phyloP scores from a whole-genome alignment of 2,797 vertebrate species.

The Silurus lanzhouensis region DNA sequence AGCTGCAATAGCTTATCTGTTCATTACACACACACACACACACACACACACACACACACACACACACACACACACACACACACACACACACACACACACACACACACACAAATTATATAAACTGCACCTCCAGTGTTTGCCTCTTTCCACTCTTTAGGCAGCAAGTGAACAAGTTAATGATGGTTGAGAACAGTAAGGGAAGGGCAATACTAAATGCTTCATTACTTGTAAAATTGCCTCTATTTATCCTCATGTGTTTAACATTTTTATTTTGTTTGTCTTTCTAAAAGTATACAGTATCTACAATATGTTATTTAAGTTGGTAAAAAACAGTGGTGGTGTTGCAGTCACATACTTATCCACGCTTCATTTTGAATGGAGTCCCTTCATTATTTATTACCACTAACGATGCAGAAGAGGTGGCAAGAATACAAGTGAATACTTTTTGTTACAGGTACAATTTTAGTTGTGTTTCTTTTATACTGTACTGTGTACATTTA shows the following conservation, averaged over 20 bases:
- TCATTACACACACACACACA: not conserved
- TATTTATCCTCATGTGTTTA: conserved; percentile 12
- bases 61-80: not conserved
- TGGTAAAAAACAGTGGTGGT: not conserved
- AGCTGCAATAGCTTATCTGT: not conserved
- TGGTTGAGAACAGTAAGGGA: not conserved
- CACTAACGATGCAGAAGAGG: not conserved
- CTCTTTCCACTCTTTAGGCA: not conserved
- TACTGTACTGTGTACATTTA: no score
- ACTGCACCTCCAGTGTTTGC: not conserved
- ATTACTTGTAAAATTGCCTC: conserved; percentile 12
- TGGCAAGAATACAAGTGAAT: not conserved
- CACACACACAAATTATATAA: not conserved
- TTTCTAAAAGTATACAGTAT: not conserved
- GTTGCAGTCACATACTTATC: not conserved
- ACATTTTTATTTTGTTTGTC: not conserved
- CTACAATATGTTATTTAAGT: not conserved
- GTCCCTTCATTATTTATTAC: not conserved
- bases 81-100: not conserved
- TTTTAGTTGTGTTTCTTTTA: no score
- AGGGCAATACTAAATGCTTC: conserved; percentile 3
- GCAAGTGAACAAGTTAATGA: conserved; percentile 27
- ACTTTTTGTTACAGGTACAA: not conserved
- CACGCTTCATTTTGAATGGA: not conserved
- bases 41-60: not conserved